Conservation (phyloP, 2,888 invertebrate genomes). For the Anagyrus pseudococci region DNA sequence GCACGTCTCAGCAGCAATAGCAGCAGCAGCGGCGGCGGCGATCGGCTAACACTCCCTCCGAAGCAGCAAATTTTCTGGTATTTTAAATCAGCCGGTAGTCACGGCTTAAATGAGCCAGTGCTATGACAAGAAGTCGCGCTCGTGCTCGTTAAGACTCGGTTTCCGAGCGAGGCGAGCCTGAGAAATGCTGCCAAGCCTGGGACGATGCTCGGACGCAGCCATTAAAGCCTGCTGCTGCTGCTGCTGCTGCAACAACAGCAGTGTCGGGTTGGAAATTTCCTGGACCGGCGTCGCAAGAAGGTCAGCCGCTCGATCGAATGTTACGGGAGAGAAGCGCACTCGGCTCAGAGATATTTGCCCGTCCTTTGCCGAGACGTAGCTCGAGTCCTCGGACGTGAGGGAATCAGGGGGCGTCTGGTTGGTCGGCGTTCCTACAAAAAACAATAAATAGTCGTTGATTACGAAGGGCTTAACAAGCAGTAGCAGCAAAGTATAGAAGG, state of each 20-base stretch:
- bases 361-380: conserved; percentile 86
- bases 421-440: conserved; percentile 70
- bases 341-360: conserved; percentile 65
- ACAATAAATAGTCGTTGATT: no score
- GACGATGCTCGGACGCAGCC: neutral
- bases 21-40: no score
- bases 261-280: conserved; percentile 65
- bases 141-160: conserved; percentile 64
- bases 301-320: conserved; percentile 56
- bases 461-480: neutral
- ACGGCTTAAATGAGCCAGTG: conserved; percentile 58
- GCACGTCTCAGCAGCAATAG: no score
- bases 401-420: conserved; percentile 88
- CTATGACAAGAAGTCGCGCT: conserved; percentile 67
- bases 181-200: conserved; percentile 52
- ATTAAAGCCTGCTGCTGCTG: conserved; percentile 45
- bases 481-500: neutral
- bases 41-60: no score
- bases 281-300: conserved; percentile 42
- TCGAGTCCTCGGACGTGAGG: conserved; percentile 85
- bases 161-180: conserved; percentile 61
- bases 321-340: conserved; percentile 58
- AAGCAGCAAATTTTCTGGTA: no score
- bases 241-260: no score
- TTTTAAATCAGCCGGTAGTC: no score